Evolutionary conservation across 53 echinoderm and acorn worm species (phyloP), one percentile per base, ranked within the genome.

Genomic region (Antedon mediterranea): DNA sequence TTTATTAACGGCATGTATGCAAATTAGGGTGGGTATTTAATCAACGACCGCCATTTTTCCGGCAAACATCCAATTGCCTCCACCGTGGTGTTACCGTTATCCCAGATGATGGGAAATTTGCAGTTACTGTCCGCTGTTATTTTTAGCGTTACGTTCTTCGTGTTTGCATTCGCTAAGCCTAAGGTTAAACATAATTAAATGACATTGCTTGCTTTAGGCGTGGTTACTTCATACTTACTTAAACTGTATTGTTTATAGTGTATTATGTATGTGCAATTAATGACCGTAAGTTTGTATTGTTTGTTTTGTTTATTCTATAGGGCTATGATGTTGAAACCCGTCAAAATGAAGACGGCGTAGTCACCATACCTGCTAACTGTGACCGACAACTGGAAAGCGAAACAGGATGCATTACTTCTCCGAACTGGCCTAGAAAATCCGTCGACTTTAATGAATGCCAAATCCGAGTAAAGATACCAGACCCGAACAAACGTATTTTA

Each of bases 381-480:
- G 83, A 78, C 34, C 85, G 89, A 29, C 31, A 37, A 0, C 33
- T 85, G 27, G 79, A 33, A 27, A 44, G 72, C 28, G 76, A 79
- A 7, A 75, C 43, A 0, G 89, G 89, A 5, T 82, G 79, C 32
- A 41, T 88, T 4, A 85, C 89, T 8, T 88, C 89, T 0, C 89
- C 89, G 0, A 75, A 85, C 41, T 88, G 89, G 89, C 89, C 89
- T 3, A 28, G 34, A 43, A 88, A 88, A 44, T 75, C 81, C 7
- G 71, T 84, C 1, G 74, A 79, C 0, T 85, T 43, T 73, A 72
- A 82, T 31, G 74, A 82, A 32, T 88, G 89, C 72, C 78, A 37
- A 0, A 27, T 88, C 26, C 76, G 76, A 0, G 72, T 88, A 18
- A 23, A 57, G 23, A 20, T 78, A 3, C 82, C 79, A 2, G 73